Evolutionary conservation across 2,888 invertebrate genomes (phyloP).

Genomic region (Callosobruchus maculatus): DNA sequence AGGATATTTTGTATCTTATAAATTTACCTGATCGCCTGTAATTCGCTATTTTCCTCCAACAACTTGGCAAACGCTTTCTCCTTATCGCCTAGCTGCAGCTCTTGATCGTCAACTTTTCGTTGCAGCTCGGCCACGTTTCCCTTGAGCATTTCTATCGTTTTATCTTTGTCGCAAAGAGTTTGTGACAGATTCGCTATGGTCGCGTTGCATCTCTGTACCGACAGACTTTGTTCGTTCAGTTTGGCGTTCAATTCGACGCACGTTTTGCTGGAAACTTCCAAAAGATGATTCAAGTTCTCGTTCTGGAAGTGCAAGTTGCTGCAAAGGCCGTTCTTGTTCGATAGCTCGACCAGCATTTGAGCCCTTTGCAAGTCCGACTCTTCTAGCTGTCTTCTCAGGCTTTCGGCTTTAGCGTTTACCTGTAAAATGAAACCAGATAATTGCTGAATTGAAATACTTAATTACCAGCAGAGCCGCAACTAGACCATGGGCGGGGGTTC

Average conservation of each 20-base stretch:
- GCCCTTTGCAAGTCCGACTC: constrained; percentile 6
- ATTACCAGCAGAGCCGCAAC: too few relatives aligned
- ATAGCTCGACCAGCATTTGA: constrained; percentile 6
- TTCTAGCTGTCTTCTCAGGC: constrained; percentile 1
- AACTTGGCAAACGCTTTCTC: constrained; percentile 5
- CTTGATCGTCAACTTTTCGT: constrained; percentile 3
- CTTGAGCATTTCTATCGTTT: constrained; percentile 4
- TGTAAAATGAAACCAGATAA: too few relatives aligned
- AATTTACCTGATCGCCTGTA: constrained; percentile 10
- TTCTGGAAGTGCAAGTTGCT: constrained; percentile 3
- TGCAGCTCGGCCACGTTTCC: constrained; percentile 4
- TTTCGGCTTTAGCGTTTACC: constrained; percentile 2
- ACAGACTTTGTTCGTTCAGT: neutral
- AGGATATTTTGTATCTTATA: too few relatives aligned
- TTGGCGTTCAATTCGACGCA: neutral
- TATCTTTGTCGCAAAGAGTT: constrained; percentile 8
- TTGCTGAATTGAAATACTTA: too few relatives aligned
- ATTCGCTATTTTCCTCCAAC: constrained; percentile 8
- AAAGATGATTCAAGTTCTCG: constrained; percentile 2
- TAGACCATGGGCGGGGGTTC: too few relatives aligned
- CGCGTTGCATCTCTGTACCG: neutral
- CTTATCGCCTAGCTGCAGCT: constrained; percentile 7
- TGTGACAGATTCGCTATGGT: neutral
- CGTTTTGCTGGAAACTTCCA: neutral
- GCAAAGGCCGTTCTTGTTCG: constrained; percentile 1